These are phyloP conservation scores for Drosophila colorata DNA, from an alignment of 2,888 invertebrate species.

Conservation along the genomic window DNA sequence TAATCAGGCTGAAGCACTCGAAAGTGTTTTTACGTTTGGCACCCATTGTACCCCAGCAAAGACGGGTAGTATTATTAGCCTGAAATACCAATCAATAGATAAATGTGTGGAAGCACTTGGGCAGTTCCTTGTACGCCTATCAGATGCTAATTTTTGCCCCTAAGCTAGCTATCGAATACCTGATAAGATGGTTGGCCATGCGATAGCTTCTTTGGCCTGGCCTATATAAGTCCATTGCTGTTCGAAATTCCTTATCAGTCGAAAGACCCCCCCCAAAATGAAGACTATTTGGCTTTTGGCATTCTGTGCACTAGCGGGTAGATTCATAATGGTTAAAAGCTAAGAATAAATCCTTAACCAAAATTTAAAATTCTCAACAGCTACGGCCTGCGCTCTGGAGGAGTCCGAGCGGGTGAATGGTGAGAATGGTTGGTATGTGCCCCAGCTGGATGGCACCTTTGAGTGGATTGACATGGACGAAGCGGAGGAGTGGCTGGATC, in stretches of 20 bases:
- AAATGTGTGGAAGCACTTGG: slow-evolving; percentile 16
- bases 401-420: slow-evolving; percentile 63
- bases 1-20: slow-evolving; percentile 41
- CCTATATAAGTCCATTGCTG: slow-evolving; percentile 50
- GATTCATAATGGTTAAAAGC: neutral
- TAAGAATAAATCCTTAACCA: neutral
- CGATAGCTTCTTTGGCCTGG: slow-evolving; percentile 15
- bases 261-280: slow-evolving; percentile 33
- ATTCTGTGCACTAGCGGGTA: slow-evolving; percentile 50
- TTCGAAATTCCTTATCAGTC: slow-evolving; percentile 22
- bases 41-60: slow-evolving; percentile 30
- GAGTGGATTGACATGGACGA: slow-evolving; percentile 68
- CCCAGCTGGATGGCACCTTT: slow-evolving; percentile 60
- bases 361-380: slow-evolving; percentile 6
- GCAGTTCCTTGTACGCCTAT: slow-evolving; percentile 20
- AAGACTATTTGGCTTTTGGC: slow-evolving; percentile 53
- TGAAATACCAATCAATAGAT: slow-evolving; percentile 45
- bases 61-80: slow-evolving; percentile 8
- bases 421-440: slow-evolving; percentile 76
- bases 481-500: slow-evolving; percentile 55
- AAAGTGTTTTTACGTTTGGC: slow-evolving; percentile 19
- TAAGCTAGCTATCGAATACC: slow-evolving; percentile 7
- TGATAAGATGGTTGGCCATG: slow-evolving; percentile 25
- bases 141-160: slow-evolving; percentile 34
- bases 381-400: slow-evolving; percentile 52